These are phyloP conservation scores for Lycia hirtaria DNA, from an alignment of 2,888 invertebrate species.

Conservation along the genomic window DNA sequence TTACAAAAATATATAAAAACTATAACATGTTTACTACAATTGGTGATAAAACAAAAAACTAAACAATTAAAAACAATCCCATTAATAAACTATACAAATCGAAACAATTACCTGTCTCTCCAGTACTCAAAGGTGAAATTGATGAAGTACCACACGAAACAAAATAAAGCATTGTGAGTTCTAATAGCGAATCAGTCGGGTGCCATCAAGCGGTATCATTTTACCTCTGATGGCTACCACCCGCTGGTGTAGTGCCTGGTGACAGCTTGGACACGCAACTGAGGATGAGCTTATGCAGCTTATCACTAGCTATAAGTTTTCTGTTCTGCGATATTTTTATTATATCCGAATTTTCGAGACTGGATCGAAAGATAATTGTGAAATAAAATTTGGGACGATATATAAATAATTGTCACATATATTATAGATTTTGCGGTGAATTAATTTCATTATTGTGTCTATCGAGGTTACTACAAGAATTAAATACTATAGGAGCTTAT, in stretches of 20 bases:
- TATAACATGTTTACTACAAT: too few relatives aligned
- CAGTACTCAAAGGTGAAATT: slow-evolving; percentile 23
- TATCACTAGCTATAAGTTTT: slow-evolving; percentile 25
- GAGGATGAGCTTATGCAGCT: slow-evolving; percentile 28
- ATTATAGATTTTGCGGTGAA: too few relatives aligned
- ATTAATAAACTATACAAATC: slow-evolving; percentile 19
- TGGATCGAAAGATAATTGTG: too few relatives aligned
- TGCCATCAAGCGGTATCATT: slow-evolving; percentile 51
- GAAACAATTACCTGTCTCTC: slow-evolving; percentile 17
- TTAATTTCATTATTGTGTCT: too few relatives aligned
- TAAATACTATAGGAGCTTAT: too few relatives aligned
- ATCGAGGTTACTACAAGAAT: too few relatives aligned
- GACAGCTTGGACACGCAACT: slow-evolving; percentile 49
- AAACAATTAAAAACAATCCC: background rate
- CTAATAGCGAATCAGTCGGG: slow-evolving; percentile 49
- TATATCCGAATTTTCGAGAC: too few relatives aligned
- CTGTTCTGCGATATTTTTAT: too few relatives aligned
- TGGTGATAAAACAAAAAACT: too few relatives aligned
- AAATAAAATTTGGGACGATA: too few relatives aligned
- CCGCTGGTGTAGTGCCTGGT: slow-evolving; percentile 56
- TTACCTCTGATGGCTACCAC: slow-evolving; percentile 48
- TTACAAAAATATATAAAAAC: too few relatives aligned
- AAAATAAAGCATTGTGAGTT: slow-evolving; percentile 41
- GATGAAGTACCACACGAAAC: slow-evolving; percentile 36
- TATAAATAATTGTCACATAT: too few relatives aligned